These are phyloP conservation scores for Eledona agricola DNA, from an alignment of 2,888 invertebrate species.

Conservation along the genomic window DNA sequence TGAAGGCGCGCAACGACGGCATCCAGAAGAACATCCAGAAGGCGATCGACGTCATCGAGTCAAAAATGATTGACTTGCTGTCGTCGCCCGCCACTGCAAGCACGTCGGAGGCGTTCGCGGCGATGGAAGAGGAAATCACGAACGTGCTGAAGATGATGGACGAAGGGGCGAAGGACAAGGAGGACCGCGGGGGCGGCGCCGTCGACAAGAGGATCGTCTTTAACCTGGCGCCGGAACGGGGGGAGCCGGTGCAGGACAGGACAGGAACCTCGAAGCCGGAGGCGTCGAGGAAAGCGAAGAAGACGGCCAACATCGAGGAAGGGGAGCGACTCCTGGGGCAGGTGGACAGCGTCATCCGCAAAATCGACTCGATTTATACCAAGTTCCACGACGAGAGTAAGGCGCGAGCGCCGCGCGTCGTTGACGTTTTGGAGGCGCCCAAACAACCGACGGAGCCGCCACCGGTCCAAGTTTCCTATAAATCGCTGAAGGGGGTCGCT, in stretches of 20 bases:
- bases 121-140: slow-evolving; percentile 53
- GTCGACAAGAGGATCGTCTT: neutral
- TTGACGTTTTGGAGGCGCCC: slow-evolving; percentile 22
- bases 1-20: slow-evolving; percentile 44
- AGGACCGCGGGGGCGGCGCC: no score
- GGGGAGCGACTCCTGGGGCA: slow-evolving; percentile 43
- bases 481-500: neutral
- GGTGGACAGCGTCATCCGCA: slow-evolving; percentile 47
- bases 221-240: neutral
- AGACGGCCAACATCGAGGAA: slow-evolving; percentile 30
- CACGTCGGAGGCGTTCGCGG: slow-evolving; percentile 48
- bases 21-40: slow-evolving; percentile 52
- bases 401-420: slow-evolving; percentile 9
- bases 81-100: slow-evolving; percentile 38
- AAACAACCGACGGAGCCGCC: slow-evolving; percentile 1
- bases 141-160: slow-evolving; percentile 50
- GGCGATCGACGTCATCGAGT: slow-evolving; percentile 52
- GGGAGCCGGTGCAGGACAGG: neutral
- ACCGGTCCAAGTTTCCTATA: neutral
- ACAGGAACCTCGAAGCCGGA: neutral
- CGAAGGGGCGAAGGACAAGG: slow-evolving; percentile 26
- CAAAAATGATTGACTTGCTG: slow-evolving; percentile 51
- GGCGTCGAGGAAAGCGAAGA: slow-evolving; percentile 1
- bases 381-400: slow-evolving; percentile 44
- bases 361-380: slow-evolving; percentile 49